Evolutionary conservation across 2,797 vertebrate species (phyloP).

Genomic region (Gallinago nigripennis): DNA sequence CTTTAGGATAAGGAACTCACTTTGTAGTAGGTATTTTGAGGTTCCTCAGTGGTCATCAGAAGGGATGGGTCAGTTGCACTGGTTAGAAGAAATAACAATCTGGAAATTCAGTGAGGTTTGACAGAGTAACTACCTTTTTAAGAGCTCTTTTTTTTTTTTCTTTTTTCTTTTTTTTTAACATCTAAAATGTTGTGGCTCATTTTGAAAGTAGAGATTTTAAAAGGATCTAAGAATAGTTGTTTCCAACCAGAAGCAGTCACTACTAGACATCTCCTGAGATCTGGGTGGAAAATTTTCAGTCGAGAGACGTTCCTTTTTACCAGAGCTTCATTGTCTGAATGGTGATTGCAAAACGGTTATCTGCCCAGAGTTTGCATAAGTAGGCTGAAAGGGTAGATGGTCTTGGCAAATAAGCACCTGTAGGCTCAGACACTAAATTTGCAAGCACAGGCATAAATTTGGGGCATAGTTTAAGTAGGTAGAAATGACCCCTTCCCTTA

Average conservation of each 20-base stretch:
- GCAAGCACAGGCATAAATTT: not conserved
- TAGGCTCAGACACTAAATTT: not conserved
- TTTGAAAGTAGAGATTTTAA: slow-evolving; percentile 47
- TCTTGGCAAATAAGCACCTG: not conserved
- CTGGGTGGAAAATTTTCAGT: slow-evolving; percentile 38
- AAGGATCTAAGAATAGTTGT: slow-evolving; percentile 45
- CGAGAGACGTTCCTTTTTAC: not conserved
- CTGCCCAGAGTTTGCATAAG: not conserved
- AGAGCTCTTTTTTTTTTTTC: not conserved
- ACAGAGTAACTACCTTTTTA: not conserved
- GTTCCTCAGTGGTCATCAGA: not conserved
- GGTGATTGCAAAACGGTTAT: not conserved
- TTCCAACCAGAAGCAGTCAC: slow-evolving; percentile 23
- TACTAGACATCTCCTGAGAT: slow-evolving; percentile 32
- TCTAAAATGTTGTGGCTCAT: slow-evolving; percentile 3
- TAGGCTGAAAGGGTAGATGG: not conserved
- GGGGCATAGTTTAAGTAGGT: not conserved
- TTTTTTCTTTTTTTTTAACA: not conserved
- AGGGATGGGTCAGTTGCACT: not conserved
- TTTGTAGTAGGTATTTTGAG: not conserved
- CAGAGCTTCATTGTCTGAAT: not conserved
- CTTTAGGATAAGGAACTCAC: not conserved
- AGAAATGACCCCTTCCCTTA: not conserved
- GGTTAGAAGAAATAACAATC: not conserved
- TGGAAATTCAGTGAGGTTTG: not conserved